phyloP scores from a whole-genome alignment of 2,888 invertebrate genomes.

The Corythucha ciliata region DNA sequence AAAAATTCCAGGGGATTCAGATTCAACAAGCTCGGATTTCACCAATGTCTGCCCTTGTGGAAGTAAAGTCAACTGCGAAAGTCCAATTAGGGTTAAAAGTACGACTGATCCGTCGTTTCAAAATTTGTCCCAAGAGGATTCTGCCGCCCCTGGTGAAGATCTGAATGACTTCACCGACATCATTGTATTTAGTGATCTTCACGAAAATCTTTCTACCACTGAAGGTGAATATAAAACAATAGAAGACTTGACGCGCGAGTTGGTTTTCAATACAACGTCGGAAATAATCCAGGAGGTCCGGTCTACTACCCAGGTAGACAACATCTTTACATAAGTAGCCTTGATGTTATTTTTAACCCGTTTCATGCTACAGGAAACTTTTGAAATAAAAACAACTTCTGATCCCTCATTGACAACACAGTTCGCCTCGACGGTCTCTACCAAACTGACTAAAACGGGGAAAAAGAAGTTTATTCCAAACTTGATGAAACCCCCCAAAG shows the following conservation, averaged over 20 bases:
- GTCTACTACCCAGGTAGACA: constrained; percentile 6
- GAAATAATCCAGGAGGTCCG: constrained; percentile 12
- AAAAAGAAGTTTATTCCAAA: too few species aligned
- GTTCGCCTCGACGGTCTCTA: background rate
- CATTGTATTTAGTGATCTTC: constrained; percentile 27
- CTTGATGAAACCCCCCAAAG: too few species aligned
- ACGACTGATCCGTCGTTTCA: too few species aligned
- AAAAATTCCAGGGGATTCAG: constrained; percentile 16
- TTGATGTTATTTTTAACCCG: background rate
- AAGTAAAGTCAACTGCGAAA: constrained; percentile 34
- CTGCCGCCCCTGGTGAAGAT: constrained; percentile 11
- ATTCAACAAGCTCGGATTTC: constrained; percentile 42
- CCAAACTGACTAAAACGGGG: background rate
- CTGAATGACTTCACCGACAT: constrained; percentile 29
- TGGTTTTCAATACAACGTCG: constrained; percentile 20
- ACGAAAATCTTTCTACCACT: constrained; percentile 25
- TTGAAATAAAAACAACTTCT: too few species aligned
- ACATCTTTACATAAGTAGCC: background rate
- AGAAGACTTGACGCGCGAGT: constrained; percentile 20
- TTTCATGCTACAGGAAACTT: background rate
- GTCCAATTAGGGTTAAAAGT: too few species aligned
- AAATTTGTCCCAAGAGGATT: background rate
- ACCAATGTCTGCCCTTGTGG: constrained; percentile 48
- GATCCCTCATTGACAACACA: too few species aligned
- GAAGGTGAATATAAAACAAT: constrained; percentile 23